Evolutionary conservation across 2,888 invertebrate species (phyloP).

Genomic region (Lasioglossum zephyrum): DNA sequence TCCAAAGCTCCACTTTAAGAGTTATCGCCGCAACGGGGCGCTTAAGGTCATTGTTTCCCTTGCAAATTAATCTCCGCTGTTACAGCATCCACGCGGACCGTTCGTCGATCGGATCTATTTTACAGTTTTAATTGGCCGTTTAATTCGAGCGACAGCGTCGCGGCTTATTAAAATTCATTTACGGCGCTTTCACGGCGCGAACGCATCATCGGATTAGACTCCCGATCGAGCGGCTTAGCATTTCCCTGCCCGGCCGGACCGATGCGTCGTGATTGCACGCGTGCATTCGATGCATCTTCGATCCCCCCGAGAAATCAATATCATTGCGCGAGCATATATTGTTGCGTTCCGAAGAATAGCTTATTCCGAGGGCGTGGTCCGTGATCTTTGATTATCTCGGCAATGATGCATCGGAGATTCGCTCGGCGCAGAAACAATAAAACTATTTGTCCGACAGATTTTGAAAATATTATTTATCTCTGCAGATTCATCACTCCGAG

Average conservation of each 20-base stretch:
- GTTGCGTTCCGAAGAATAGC: conserved; percentile 56
- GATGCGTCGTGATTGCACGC: conserved; percentile 31
- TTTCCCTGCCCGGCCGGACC: neutral
- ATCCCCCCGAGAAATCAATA: conserved; percentile 55
- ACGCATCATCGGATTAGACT: conserved; percentile 23
- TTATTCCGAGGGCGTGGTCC: conserved; percentile 27
- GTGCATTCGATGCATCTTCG: conserved; percentile 38
- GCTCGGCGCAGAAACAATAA: neutral
- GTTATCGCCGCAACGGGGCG: conserved; percentile 1
- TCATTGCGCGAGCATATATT: conserved; percentile 48
- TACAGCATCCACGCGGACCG: neutral
- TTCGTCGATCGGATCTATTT: neutral
- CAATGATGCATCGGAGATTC: conserved; percentile 27
- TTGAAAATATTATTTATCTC: neutral
- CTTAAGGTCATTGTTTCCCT: neutral
- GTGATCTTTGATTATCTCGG: conserved; percentile 63
- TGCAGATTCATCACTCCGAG: neutral
- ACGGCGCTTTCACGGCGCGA: neutral
- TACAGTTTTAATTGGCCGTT: conserved; percentile 7
- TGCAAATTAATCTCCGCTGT: neutral
- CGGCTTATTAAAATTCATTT: neutral
- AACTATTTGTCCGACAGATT: neutral
- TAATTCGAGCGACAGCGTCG: neutral
- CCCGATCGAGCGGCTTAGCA: neutral
- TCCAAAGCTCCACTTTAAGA: neutral